These are phyloP conservation scores for Nymphicus hollandicus DNA, from an alignment of 2,113 vertebrate species.

Conservation along the genomic window DNA sequence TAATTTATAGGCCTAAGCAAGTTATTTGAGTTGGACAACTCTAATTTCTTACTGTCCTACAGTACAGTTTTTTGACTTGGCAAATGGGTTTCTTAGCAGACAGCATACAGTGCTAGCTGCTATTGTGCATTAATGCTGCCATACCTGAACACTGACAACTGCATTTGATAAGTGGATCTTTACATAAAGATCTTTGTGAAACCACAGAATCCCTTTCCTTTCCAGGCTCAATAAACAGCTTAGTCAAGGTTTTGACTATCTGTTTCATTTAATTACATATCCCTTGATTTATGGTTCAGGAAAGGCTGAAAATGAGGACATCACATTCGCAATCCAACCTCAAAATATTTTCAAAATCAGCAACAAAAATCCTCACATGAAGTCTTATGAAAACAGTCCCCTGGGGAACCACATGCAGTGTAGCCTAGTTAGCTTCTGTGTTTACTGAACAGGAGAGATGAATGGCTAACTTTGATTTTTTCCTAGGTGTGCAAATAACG, in stretches of 20 bases:
- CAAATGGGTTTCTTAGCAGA: background rate
- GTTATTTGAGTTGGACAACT: background rate
- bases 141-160: background rate
- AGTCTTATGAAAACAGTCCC: constrained; percentile 43
- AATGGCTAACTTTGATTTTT: constrained; percentile 64
- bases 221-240: constrained; percentile 49
- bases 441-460: constrained; percentile 54
- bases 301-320: constrained; percentile 60
- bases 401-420: background rate
- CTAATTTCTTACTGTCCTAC: background rate
- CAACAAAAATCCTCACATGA: constrained; percentile 60
- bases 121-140: background rate
- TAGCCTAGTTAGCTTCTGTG: constrained; percentile 3
- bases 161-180: constrained; percentile 18
- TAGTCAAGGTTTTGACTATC: constrained; percentile 56
- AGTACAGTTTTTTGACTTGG: background rate
- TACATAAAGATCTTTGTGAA: constrained; percentile 26
- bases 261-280: constrained; percentile 52
- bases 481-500: constrained; percentile 48
- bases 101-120: background rate
- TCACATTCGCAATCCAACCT: constrained; percentile 33
- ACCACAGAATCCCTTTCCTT: constrained; percentile 16
- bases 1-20: background rate
- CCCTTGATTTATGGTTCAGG: constrained; percentile 55
- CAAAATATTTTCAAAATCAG: constrained; percentile 55